A percentile compares a stretch with the other conserved stretches of the same genome.
These are phyloP conservation scores for Smittia sp. DNA, from an alignment of 2,888 invertebrate genomes.

Conservation along the genomic window DNA sequence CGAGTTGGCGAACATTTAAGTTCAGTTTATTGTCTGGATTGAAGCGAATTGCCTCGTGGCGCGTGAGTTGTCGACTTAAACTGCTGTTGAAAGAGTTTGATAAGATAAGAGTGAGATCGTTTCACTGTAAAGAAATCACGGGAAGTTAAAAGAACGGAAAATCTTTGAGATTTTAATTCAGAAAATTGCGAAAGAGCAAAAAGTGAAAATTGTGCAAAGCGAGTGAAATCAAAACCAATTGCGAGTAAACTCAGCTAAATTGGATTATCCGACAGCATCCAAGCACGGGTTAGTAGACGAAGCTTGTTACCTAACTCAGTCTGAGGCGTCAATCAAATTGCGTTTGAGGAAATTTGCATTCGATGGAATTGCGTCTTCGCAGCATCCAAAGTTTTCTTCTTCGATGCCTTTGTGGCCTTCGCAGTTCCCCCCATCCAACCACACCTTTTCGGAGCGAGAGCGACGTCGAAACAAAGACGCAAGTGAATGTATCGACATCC, in stretches of 20 bases:
- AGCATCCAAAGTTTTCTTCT: constrained; percentile 18
- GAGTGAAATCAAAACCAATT: not conserved
- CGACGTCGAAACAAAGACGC: not conserved
- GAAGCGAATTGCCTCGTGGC: no score
- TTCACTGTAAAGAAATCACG: not conserved
- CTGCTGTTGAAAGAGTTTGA: not conserved
- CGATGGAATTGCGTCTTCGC: constrained; percentile 17
- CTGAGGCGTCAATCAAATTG: not conserved
- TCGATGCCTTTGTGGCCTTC: constrained; percentile 8
- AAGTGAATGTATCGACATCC: not conserved
- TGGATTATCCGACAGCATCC: not conserved
- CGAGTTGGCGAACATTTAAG: no score
- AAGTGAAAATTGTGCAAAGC: not conserved
- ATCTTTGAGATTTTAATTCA: no score
- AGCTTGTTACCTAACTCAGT: not conserved
- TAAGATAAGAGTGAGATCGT: not conserved
- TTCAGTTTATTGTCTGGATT: no score
- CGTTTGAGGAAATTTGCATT: not conserved
- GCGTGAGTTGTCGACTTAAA: not conserved
- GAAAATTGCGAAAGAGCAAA: not conserved
- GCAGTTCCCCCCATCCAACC: not conserved
- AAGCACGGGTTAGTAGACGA: not conserved
- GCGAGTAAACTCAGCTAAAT: not conserved
- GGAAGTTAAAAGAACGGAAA: not conserved
- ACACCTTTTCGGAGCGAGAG: not conserved